Conservation (phyloP, 1,140 invertebrate species). For the Chironomus striatipennis region DNA sequence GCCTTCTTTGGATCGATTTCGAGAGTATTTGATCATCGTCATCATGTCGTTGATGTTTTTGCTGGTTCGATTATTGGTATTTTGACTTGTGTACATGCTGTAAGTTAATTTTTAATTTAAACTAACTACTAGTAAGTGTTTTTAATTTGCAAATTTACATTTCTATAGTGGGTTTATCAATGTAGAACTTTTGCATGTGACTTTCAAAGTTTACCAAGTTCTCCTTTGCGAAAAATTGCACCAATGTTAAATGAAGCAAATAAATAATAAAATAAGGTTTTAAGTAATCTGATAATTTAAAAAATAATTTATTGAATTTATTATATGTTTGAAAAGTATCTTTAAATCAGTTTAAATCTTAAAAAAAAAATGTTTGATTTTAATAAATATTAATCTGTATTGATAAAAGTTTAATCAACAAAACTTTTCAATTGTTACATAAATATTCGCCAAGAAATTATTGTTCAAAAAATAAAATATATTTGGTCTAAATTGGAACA, state of each 20-base stretch:
- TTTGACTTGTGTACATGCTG: not conserved
- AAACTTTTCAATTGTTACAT: no score
- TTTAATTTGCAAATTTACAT: not conserved
- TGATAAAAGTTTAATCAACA: no score
- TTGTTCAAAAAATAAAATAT: no score
- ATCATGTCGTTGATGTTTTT: not conserved
- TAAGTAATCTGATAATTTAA: no score
- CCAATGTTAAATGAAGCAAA: not conserved
- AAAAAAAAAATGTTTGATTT: no score
- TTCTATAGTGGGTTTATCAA: not conserved
- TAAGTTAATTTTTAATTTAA: not conserved
- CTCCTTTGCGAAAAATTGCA: not conserved
- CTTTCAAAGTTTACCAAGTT: not conserved
- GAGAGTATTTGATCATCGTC: constrained; percentile 6
- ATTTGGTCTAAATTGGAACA: no score
- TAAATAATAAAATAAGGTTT: no score
- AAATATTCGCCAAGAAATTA: no score
- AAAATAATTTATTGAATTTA: no score
- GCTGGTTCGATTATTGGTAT: not conserved
- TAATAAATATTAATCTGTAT: no score
- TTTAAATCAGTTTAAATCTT: no score
- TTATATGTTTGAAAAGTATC: no score
- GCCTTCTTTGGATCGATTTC: not conserved
- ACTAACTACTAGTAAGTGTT: not conserved
- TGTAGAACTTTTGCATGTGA: not conserved